A percentile compares a stretch with the other conserved stretches of the same genome.
phyloP scores from a whole-genome alignment of 2,797 vertebrate species.

The Dipus sagitta region DNA sequence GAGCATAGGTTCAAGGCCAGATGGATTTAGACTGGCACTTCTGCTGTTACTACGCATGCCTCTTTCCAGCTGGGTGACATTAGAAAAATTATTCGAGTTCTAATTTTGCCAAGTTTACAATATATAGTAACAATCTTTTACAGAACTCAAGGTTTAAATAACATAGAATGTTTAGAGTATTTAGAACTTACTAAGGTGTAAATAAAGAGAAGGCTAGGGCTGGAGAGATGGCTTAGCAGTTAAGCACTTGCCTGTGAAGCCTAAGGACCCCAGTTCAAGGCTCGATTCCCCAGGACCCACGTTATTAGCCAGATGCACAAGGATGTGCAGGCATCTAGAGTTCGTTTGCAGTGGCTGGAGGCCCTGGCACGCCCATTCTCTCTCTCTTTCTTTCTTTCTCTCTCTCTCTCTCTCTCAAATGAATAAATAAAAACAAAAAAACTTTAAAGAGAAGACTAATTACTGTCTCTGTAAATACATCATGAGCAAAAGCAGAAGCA shows the following conservation, averaged over 20 bases:
- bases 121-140: not conserved
- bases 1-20: not conserved
- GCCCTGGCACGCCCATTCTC: no score
- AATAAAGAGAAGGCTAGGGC: not conserved
- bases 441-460: not conserved
- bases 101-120: not conserved
- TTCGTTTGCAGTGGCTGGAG: no score
- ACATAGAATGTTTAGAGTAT: not conserved
- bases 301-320: no score
- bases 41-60: not conserved
- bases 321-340: no score
- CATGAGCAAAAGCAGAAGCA: not conserved
- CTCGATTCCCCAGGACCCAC: no score
- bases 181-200: not conserved
- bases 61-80: not conserved
- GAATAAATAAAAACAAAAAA: no score
- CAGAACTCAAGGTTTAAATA: not conserved
- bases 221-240: no score
- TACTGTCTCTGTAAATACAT: not conserved
- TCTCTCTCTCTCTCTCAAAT: no score
- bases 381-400: no score
- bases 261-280: no score
- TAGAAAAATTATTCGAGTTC: not conserved
- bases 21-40: not conserved
- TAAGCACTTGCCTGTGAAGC: no score